These are phyloP conservation scores for Tetranychus cinnabarinus DNA, from an alignment of 1,140 invertebrate genomes.

Conservation along the genomic window DNA sequence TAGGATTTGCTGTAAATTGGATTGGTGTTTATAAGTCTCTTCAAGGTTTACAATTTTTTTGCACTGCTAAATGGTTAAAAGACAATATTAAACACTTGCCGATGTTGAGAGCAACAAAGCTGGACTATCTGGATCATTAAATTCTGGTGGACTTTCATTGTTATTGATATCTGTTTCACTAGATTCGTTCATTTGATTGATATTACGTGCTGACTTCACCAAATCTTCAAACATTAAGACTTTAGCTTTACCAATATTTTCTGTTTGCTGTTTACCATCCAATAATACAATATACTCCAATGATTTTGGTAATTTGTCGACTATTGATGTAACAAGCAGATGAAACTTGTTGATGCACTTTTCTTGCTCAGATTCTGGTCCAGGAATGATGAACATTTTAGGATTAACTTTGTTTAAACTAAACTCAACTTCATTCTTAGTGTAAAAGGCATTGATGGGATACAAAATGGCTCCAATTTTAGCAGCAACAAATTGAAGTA, in stretches of 20 bases:
- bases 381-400: not conserved
- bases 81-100: not conserved
- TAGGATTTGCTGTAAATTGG: not conserved
- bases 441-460: not conserved
- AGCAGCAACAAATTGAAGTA: constrained; percentile 47
- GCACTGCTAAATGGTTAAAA: not conserved
- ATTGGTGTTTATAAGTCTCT: too few relatives aligned
- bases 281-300: not conserved
- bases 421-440: not conserved
- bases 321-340: not conserved
- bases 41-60: too few relatives aligned
- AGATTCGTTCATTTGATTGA: not conserved
- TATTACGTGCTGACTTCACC: not conserved
- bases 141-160: not conserved
- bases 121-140: not conserved
- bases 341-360: not conserved
- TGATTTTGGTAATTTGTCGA: not conserved
- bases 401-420: not conserved
- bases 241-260: not conserved
- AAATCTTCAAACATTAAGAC: not conserved
- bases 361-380: not conserved
- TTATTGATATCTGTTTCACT: not conserved
- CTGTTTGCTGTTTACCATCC: not conserved
- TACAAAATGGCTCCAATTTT: constrained; percentile 35
- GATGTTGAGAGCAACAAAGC: not conserved